A percentile compares a stretch with the other conserved stretches of the same genome.
Evolutionary conservation across 2,113 vertebrate genomes (phyloP).

Genomic region (Grantiella picta): DNA sequence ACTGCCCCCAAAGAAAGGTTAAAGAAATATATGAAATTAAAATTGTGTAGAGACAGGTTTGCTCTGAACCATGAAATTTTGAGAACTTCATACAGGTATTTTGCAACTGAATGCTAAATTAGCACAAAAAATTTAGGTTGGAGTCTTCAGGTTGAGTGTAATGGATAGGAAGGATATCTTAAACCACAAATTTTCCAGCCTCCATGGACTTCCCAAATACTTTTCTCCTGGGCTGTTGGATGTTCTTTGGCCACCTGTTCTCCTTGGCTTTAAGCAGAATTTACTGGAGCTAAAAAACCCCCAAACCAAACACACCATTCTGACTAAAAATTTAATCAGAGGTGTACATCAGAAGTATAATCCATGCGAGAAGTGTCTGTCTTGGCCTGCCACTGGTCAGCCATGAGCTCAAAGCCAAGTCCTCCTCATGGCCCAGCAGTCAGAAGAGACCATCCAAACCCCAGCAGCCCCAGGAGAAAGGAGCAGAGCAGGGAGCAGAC

Average conservation of each 20-base stretch:
- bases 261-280: neutral
- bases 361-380: too few species aligned
- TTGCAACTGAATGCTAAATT: neutral
- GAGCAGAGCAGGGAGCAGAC: neutral
- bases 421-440: fast-evolving
- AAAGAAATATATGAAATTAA: neutral
- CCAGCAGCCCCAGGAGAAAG: neutral
- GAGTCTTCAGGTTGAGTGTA: neutral
- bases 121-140: neutral
- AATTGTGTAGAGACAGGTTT: neutral
- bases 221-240: neutral
- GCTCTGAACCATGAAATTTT: neutral
- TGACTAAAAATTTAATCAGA: neutral
- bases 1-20: neutral
- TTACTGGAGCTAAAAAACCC: neutral
- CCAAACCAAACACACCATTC: neutral
- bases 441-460: fast-evolving
- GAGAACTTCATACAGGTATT: neutral
- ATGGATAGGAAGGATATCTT: neutral
- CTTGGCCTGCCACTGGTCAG: neutral
- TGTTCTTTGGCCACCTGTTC: neutral
- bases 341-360: too few species aligned
- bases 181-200: neutral
- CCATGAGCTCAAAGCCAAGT: fast-evolving
- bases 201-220: neutral